Evolutionary conservation across 2,888 invertebrate genomes (phyloP), one percentile per base, ranked within the genome.

Genomic region (Archips xylosteana): DNA sequence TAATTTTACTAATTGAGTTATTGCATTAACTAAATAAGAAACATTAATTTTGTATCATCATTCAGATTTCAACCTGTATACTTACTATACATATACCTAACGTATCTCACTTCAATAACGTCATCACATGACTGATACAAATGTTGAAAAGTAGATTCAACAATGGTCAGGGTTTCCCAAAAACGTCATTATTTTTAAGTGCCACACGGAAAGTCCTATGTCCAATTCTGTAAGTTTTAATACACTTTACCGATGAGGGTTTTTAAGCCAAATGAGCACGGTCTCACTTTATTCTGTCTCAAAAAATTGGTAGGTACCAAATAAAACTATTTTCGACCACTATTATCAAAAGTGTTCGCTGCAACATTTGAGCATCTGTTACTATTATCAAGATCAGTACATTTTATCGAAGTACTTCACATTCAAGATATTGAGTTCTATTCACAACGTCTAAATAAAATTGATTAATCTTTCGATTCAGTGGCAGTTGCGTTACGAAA

Each of bases 361-460:
- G 32, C 3, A 2, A 32, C 57, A 57, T 57, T 12, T 12, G 32
- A 57, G 10, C 57, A 57, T 57, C 32, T 57, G 12, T 32, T 57
- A 57, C 32, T 57, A 12, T 32, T 57, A 57, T 65, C 54, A 57
- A 63, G 68, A 73, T 63, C 59, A 23, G 32, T 57, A 12, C 32
- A 32, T 32, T 57, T 36, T 63, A 73, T 73, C 68, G 1, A 10
- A 45, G 70, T 77, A 79, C 81, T 84, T 77, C 75, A 81, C 74
- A 78, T 77, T 75, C 61, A 75, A 66, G 80, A 82, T 81, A 78
- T 59, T 68, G 64, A 34, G 78, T 81, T 80, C 71, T 72, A 79
- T 81, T 80, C 77, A 79, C 79, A 82, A 81, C 68, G 82, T 87
- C 83, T n/a, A 85, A 88, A 89, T 89, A 87, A 85, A 82, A 78